These are phyloP conservation scores for Ceraclea dissimilis DNA, from an alignment of 2,888 invertebrate genomes.

Conservation along the genomic window DNA sequence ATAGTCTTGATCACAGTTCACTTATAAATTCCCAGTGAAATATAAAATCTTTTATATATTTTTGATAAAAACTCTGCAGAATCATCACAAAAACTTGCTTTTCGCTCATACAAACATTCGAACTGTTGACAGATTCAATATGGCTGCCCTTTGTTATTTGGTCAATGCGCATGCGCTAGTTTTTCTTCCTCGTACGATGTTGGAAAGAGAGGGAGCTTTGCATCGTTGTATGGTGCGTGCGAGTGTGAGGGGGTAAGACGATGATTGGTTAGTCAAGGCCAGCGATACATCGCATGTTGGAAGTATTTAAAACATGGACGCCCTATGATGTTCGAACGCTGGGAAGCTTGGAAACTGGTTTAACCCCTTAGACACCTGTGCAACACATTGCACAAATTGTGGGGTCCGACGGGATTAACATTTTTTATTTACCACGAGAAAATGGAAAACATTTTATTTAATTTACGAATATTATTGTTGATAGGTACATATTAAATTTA, in stretches of 20 bases:
- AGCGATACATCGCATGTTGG: conserved; percentile 10
- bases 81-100: conserved; percentile 22
- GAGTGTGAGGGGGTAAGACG: not conserved
- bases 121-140: conserved; percentile 38
- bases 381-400: conserved; percentile 7
- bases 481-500: no score
- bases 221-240: not conserved
- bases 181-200: conserved; percentile 42
- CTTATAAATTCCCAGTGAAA: conserved; percentile 16
- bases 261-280: conserved; percentile 11
- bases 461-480: no score
- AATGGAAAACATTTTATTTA: no score
- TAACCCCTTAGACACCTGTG: no score
- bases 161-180: conserved; percentile 35
- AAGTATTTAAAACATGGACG: conserved; percentile 12
- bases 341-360: conserved; percentile 12
- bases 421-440: no score
- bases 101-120: conserved; percentile 35
- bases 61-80: conserved; percentile 12
- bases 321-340: conserved; percentile 9
- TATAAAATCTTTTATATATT: conserved; percentile 7
- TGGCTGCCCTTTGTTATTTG: conserved; percentile 43
- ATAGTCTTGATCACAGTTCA: conserved; percentile 7
- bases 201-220: conserved; percentile 39
- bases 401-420: no score